Conservation (phyloP, 2,113 vertebrate species). For the Solea senegalensis region DNA sequence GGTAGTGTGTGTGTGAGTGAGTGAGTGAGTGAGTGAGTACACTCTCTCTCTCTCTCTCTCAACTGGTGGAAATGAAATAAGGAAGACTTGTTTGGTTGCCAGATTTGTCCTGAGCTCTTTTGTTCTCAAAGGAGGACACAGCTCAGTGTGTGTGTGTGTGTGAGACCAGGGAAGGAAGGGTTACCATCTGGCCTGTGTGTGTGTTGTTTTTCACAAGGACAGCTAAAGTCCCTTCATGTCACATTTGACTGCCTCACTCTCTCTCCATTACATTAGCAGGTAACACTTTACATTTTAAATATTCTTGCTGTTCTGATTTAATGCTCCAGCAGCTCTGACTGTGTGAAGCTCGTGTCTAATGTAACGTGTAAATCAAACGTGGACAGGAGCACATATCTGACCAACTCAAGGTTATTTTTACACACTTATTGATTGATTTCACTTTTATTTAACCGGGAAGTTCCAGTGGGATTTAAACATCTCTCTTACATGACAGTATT, state of each 20-base stretch:
- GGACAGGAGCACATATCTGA: too few species aligned
- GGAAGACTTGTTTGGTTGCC: conserved; percentile 47
- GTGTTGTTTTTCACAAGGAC: conserved; percentile 13
- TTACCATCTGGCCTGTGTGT: conserved; percentile 14
- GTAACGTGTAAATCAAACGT: too few species aligned
- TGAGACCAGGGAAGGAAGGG: conserved; percentile 18
- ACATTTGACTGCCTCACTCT: conserved; percentile 3
- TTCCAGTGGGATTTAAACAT: too few species aligned
- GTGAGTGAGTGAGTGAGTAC: background rate
- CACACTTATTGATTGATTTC: too few species aligned
- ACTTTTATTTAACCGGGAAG: too few species aligned
- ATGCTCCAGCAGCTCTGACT: too few species aligned
- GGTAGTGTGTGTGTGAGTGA: conserved; percentile 51
- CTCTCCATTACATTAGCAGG: too few species aligned
- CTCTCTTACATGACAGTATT: too few species aligned
- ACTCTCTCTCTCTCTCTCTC: conserved; percentile 27
- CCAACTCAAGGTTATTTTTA: too few species aligned
- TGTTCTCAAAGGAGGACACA: conserved; percentile 42
- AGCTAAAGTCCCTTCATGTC: background rate
- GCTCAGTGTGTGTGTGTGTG: conserved; percentile 4
- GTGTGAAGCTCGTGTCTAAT: too few species aligned
- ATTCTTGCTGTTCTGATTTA: too few species aligned
- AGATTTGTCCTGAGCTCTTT: conserved; percentile 50
- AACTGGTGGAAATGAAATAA: conserved; percentile 42
- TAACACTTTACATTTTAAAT: too few species aligned